Evolutionary conservation across 2,113 vertebrate species (phyloP).

Genomic region (Piprites chloris): DNA sequence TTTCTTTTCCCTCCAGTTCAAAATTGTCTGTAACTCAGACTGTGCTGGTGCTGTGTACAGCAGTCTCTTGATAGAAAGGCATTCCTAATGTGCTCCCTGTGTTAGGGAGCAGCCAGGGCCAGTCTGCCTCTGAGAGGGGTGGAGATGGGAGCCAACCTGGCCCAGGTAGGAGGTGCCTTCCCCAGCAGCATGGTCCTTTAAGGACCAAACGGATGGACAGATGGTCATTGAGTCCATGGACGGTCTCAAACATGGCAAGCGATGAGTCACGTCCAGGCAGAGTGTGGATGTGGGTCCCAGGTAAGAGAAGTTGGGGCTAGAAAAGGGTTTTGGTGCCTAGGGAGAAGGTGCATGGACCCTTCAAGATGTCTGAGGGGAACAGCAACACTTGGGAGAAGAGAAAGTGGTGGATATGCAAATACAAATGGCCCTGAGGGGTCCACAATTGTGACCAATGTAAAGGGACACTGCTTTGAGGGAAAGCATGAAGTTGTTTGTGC

Average conservation of each 20-base stretch:
- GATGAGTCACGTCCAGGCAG: background rate
- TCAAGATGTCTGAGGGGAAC: background rate
- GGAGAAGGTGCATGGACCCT: background rate
- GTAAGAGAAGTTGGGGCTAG: background rate
- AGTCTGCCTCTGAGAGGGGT: background rate
- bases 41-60: background rate
- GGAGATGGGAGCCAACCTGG: rapidly evolving
- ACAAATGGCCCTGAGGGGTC: background rate
- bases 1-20: constrained; percentile 18
- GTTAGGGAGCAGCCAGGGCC: background rate
- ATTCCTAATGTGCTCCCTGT: background rate
- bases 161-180: background rate
- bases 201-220: background rate
- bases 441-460: background rate
- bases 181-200: rapidly evolving
- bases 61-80: background rate
- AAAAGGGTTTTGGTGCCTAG: background rate
- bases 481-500: background rate
- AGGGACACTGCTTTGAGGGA: background rate
- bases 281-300: background rate
- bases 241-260: background rate
- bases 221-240: rapidly evolving
- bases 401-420: background rate
- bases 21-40: background rate
- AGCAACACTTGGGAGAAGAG: background rate